phyloP scores from a whole-genome alignment of 2,113 vertebrate species.

The Saguinus midas region DNA sequence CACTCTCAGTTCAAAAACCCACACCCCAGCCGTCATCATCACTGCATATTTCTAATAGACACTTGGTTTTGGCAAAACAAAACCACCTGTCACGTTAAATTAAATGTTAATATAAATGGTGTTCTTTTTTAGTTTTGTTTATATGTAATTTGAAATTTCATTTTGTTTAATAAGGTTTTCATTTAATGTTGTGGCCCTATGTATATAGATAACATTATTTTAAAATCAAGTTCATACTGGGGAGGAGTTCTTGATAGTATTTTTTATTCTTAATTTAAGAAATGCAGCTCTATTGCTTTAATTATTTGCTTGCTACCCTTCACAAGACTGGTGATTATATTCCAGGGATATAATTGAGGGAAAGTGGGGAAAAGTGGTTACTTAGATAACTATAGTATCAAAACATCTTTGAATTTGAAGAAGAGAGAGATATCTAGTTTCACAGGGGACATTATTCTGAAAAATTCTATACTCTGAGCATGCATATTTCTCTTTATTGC shows the following conservation, averaged over 20 bases:
- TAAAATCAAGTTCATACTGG: not conserved
- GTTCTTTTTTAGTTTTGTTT: slow-evolving; percentile 2
- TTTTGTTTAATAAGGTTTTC: slow-evolving; percentile 16
- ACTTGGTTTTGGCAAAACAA: not conserved
- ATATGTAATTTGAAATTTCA: not conserved
- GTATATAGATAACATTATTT: not conserved
- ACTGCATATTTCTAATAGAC: not conserved
- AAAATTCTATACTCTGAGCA: not conserved
- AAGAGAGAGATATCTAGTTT: not conserved
- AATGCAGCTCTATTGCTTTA: not conserved
- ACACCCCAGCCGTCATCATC: not conserved
- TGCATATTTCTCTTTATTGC: not conserved
- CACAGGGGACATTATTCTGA: not conserved
- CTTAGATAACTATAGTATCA: not conserved
- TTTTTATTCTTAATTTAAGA: not conserved
- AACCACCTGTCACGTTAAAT: not conserved
- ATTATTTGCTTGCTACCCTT: not conserved
- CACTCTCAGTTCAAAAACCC: accelerated
- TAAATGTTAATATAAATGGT: not conserved
- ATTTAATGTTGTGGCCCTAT: not conserved
- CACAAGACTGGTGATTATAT: not conserved
- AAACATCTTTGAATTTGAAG: not conserved
- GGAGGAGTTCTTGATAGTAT: not conserved
- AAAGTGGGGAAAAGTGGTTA: not conserved
- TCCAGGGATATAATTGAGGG: not conserved